Evolutionary conservation across 2,888 invertebrate species (phyloP), one percentile per base, ranked within the genome.

Genomic region (Morpho achilles): DNA sequence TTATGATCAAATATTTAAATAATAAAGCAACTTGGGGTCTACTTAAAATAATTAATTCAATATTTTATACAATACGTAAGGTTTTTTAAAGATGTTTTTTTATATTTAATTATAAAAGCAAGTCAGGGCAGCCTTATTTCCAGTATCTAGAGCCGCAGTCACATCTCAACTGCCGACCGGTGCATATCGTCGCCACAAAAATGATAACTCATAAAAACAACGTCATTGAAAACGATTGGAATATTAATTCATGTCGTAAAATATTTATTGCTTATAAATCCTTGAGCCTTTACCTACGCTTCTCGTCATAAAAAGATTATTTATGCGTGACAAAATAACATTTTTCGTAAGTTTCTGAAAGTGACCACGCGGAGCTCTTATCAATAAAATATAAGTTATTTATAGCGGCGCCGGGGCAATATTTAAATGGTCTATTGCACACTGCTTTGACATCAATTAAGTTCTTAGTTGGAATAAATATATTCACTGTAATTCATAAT

Each of bases 191-290:
- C 84, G 80, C 84, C 84, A 88, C 89, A 86, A 84, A 88, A 88
- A 88, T 89, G 87, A 90, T 87, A 89, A 89, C 75, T 90, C 89
- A 88, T 90, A 90, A 90, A 90, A 88, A 87, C 79, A 80, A 87
- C 88, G 89, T 90, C 88, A 90, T 87, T 76, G 83, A 87, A 85
- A 88, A 88, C 89, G 90, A 87, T 87, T 87, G 79, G 90, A 89
- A 90, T 90, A 90, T 90, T 89, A 90, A 90, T 90, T 88, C 84
- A 80, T 82, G 87, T 89, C 90, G 90, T 90, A 87, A 90, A 90
- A 90, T 85, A 90, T 90, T 90, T 89, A 90, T 88, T 84, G 68
- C 89, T 83, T 90, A 89, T 89, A 90, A 90, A 90, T 90, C 90
- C 90, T 90, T 90, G 88, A 87, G 86, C 85, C 86, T 86, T 87